phyloP scores from a whole-genome alignment of 2,888 invertebrate genomes.

The Drosophila robusta region DNA sequence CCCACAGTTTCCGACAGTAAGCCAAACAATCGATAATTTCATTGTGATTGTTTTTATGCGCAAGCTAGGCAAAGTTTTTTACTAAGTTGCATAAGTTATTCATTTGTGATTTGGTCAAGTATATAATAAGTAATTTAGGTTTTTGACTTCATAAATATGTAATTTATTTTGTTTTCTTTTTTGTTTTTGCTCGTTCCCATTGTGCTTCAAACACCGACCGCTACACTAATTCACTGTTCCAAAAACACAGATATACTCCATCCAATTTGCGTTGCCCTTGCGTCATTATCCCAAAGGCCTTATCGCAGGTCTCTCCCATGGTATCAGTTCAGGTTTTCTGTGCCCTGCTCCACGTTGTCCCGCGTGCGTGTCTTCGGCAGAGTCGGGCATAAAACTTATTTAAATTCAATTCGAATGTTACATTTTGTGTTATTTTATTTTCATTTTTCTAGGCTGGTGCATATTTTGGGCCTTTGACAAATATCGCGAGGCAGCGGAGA shows the following conservation, averaged over 20 bases:
- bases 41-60: too few species aligned
- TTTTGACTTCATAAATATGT: too few species aligned
- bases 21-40: too few species aligned
- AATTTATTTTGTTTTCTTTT: background rate
- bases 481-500: constrained; percentile 53
- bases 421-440: constrained; percentile 61
- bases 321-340: constrained; percentile 32
- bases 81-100: too few species aligned
- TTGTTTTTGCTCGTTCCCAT: background rate
- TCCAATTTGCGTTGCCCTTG: constrained; percentile 52
- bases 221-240: too few species aligned
- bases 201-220: background rate
- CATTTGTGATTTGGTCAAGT: too few species aligned
- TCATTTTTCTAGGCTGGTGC: constrained; percentile 26
- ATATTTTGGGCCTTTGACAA: constrained; percentile 56
- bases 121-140: background rate
- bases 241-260: constrained; percentile 23
- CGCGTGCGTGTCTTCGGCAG: constrained; percentile 32
- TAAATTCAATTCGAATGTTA: constrained; percentile 80
- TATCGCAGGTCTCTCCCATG: constrained; percentile 53
- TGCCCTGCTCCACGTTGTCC: background rate
- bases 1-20: too few species aligned
- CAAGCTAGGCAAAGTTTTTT: too few species aligned
- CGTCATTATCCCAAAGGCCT: constrained; percentile 51
- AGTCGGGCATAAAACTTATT: constrained; percentile 68